Percentiles rank a stretch among this genome's conserved stretches.
Evolutionary conservation across 2,888 invertebrate species (phyloP).

Genomic region (Temnothorax rugatulus): DNA sequence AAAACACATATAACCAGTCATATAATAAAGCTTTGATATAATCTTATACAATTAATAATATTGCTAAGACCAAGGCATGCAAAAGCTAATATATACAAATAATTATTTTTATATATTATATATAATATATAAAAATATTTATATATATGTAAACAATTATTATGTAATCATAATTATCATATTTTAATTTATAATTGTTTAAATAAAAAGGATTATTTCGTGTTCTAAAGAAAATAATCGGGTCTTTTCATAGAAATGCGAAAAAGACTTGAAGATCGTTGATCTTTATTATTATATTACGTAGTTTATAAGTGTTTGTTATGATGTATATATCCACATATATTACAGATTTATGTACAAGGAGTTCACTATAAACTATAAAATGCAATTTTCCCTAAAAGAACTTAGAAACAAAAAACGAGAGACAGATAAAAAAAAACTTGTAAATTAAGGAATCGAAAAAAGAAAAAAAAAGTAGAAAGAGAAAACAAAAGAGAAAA

Average conservation of each 20-base stretch:
- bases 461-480: slow-evolving; percentile 64
- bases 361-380: slow-evolving; percentile 82
- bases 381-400: slow-evolving; percentile 73
- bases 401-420: slow-evolving; percentile 50
- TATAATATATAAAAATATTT: not conserved
- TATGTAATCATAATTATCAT: not conserved
- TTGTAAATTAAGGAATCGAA: slow-evolving; percentile 69
- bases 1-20: not conserved
- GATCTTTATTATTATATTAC: slow-evolving; percentile 84
- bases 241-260: slow-evolving; percentile 69
- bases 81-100: slow-evolving; percentile 14
- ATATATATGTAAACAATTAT: not conserved
- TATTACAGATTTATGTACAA: slow-evolving; percentile 85
- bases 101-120: not conserved
- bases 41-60: not conserved
- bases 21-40: not conserved
- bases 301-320: slow-evolving; percentile 81
- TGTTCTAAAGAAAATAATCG: slow-evolving; percentile 3
- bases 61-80: slow-evolving; percentile 16
- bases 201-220: slow-evolving; percentile 2
- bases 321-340: slow-evolving; percentile 84
- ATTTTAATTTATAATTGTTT: not conserved
- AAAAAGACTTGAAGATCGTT: slow-evolving; percentile 80
- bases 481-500: not conserved
- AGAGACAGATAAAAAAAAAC: slow-evolving; percentile 72